Evolutionary conservation across 1,140 invertebrate species (phyloP).

Genomic region (Heliothis virescens): DNA sequence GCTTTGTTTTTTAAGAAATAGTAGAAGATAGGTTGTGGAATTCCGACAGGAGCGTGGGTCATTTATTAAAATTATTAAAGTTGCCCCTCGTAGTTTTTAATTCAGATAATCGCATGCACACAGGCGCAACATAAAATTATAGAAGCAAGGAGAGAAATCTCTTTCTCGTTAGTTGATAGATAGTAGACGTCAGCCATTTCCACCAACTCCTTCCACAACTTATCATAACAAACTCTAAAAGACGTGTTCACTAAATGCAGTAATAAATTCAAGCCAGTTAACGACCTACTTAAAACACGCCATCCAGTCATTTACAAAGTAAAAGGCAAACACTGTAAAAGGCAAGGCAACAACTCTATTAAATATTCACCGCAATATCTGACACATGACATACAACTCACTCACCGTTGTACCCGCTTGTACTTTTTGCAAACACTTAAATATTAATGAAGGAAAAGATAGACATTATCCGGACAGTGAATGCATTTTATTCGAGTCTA

Average conservation of each 20-base stretch:
- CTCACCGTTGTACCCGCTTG: not conserved
- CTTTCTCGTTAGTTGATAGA: not conserved
- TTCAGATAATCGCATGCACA: no score
- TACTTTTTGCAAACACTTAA: not conserved
- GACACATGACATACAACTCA: slow-evolving; percentile 10
- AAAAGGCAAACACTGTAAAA: not conserved
- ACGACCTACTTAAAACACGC: slow-evolving; percentile 5
- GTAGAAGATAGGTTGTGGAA: no score
- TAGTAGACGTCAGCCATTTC: not conserved
- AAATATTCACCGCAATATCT: slow-evolving; percentile 12
- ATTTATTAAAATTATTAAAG: no score
- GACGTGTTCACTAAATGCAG: not conserved
- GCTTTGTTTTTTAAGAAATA: no score
- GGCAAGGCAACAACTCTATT: not conserved
- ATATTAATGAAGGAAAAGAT: not conserved
- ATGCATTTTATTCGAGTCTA: slow-evolving; percentile 13
- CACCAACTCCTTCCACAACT: not conserved
- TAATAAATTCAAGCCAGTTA: not conserved
- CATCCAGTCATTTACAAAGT: slow-evolving; percentile 23
- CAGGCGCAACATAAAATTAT: no score
- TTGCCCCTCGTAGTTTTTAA: no score
- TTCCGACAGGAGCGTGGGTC: no score
- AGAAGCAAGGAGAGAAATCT: no score
- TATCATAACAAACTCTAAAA: not conserved
- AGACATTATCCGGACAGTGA: not conserved